Conservation (phyloP, 1,140 invertebrate genomes). For the Leptinotarsa lineolata region DNA sequence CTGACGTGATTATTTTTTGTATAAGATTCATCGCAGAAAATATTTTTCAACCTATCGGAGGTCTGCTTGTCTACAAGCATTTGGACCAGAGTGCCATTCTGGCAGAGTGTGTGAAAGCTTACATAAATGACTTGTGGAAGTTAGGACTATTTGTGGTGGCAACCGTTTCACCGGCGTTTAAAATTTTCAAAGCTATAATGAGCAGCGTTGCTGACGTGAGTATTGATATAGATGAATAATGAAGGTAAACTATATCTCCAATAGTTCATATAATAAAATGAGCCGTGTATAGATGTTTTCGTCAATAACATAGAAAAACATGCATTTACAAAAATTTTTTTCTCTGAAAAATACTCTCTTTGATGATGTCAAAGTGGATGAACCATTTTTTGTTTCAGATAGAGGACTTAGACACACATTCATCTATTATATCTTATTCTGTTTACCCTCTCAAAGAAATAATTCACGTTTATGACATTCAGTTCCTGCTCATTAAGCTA, state of each 20-base stretch:
- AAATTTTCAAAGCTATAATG: constrained; percentile 18
- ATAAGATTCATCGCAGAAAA: constrained; percentile 18
- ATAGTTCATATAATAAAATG: neutral
- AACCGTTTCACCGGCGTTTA: constrained; percentile 11
- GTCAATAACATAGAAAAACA: no score
- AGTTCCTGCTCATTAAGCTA: constrained; percentile 15
- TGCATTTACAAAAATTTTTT: no score
- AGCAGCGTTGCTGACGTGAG: constrained; percentile 12
- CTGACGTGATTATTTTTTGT: constrained; percentile 22
- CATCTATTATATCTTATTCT: neutral
- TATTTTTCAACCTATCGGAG: constrained; percentile 24
- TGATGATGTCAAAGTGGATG: no score
- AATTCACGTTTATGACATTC: constrained; percentile 23
- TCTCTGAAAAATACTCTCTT: no score
- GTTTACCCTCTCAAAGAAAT: constrained; percentile 17
- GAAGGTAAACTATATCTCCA: no score
- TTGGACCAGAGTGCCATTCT: constrained; percentile 7
- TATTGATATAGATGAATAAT: neutral
- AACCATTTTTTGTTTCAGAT: constrained; percentile 9
- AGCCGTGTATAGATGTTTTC: no score
- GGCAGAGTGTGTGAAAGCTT: constrained; percentile 23
- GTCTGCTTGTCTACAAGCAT: constrained; percentile 7
- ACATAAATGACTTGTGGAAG: constrained; percentile 19
- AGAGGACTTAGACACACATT: constrained; percentile 13
- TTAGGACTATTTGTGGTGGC: constrained; percentile 16